Percentiles rank a stretch among this genome's conserved stretches.
These are phyloP conservation scores for Trichopoda pennipes DNA, from an alignment of 2,888 invertebrate genomes.

Conservation along the genomic window DNA sequence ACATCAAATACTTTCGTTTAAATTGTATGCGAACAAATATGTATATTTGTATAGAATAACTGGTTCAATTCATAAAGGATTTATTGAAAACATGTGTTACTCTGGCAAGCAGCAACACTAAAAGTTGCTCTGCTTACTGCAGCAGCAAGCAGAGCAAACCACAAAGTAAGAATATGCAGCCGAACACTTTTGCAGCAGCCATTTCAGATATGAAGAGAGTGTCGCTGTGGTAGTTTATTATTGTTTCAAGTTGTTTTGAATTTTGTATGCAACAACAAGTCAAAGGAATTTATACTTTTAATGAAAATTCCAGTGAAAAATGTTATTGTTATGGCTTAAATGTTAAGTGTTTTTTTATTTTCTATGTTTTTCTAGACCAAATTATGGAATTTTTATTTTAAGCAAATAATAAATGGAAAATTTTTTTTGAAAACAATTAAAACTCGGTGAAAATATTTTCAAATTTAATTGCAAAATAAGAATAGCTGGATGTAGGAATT, in stretches of 20 bases:
- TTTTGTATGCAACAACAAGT: conserved; percentile 13
- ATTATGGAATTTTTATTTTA: too few species aligned
- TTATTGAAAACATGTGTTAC: conserved; percentile 46
- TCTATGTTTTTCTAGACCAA: too few species aligned
- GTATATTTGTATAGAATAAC: neutral
- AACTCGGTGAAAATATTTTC: too few species aligned
- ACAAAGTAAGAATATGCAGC: neutral
- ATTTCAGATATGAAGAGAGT: conserved; percentile 16
- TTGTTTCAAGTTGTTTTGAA: conserved; percentile 16
- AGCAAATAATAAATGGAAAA: too few species aligned
- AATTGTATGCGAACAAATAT: neutral
- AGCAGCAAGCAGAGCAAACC: neutral
- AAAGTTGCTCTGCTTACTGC: neutral
- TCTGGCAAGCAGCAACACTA: neutral
- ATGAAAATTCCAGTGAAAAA: neutral
- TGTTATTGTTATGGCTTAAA: neutral
- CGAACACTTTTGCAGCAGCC: neutral
- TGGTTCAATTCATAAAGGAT: conserved; percentile 14
- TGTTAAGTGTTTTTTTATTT: neutral
- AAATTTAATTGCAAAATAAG: too few species aligned
- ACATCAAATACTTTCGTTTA: neutral
- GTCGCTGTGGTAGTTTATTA: conserved; percentile 14
- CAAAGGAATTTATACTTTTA: conserved; percentile 29
- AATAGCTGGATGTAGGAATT: neutral
- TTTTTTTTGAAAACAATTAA: too few species aligned